Percentiles rank a stretch among this genome's conserved stretches.
These are phyloP conservation scores for Eupeodes latifasciatus DNA, from an alignment of 2,888 invertebrate genomes.

Conservation along the genomic window DNA sequence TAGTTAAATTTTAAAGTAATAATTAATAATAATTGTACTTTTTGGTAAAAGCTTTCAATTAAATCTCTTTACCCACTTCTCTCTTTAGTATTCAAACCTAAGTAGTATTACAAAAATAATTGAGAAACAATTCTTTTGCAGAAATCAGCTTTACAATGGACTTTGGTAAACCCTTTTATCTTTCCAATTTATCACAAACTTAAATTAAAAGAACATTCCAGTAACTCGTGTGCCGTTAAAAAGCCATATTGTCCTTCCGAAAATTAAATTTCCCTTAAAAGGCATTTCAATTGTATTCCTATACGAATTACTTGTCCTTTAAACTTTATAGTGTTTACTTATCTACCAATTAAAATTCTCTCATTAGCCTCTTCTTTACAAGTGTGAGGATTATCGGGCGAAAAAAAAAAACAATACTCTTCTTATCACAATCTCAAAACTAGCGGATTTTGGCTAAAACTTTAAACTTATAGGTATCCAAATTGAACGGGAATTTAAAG, in stretches of 20 bases:
- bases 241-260: slow-evolving; percentile 47
- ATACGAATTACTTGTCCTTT: neutral
- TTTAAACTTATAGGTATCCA: slow-evolving; percentile 34
- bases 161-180: slow-evolving; percentile 16
- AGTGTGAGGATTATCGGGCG: neutral
- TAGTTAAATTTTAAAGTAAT: too few species aligned
- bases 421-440: slow-evolving; percentile 47
- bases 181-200: slow-evolving; percentile 48
- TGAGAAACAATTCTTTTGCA: too few species aligned
- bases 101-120: too few species aligned
- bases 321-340: neutral
- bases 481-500: slow-evolving; percentile 70
- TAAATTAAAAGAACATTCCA: slow-evolving; percentile 38
- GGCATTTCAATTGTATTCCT: slow-evolving; percentile 18
- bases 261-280: slow-evolving; percentile 28
- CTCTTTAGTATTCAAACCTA: too few species aligned
- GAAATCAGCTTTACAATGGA: too few species aligned
- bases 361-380: slow-evolving; percentile 53
- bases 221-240: neutral
- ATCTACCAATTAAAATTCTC: slow-evolving; percentile 70
- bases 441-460: slow-evolving; percentile 26
- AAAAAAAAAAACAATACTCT: slow-evolving; percentile 7
- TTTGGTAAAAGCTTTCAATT: too few species aligned
- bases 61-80: too few species aligned
- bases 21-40: too few species aligned